These are phyloP conservation scores for Oxycera nigricornis DNA, from an alignment of 2,888 invertebrate species.

Conservation along the genomic window DNA sequence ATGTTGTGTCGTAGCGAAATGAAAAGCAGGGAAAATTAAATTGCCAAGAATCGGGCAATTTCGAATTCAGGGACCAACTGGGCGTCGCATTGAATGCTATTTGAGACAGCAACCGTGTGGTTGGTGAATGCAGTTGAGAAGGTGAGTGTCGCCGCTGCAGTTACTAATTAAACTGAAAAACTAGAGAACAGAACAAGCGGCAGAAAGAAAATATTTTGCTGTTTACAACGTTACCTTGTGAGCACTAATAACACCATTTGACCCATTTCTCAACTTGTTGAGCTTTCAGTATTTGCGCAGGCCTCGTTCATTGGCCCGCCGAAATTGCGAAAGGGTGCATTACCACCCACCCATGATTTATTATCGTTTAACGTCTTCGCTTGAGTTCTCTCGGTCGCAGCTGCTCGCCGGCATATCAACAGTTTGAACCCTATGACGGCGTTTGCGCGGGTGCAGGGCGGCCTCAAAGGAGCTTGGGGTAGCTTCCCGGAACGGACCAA, in stretches of 20 bases:
- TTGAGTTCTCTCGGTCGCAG: constrained; percentile 27
- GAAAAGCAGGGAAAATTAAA: no score
- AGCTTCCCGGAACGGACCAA: constrained; percentile 8
- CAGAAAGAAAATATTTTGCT: not conserved
- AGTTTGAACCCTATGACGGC: not conserved
- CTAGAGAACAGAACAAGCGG: no score
- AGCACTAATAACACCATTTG: not conserved
- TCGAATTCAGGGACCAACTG: no score
- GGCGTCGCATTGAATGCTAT: no score
- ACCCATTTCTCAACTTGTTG: constrained; percentile 37
- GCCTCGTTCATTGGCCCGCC: constrained; percentile 18
- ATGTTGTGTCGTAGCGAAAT: no score
- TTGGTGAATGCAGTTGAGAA: no score
- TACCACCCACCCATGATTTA: constrained; percentile 35
- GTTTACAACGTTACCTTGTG: not conserved
- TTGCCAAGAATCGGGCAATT: no score
- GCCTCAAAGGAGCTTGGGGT: not conserved
- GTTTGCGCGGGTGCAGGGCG: not conserved
- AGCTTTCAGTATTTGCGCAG: constrained; percentile 23
- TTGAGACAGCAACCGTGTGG: no score
- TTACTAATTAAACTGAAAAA: no score
- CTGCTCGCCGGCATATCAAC: constrained; percentile 41
- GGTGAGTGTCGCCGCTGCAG: no score
- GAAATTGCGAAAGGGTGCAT: not conserved
- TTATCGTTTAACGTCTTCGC: constrained; percentile 41